Conservation (phyloP, 2,888 invertebrate species). For the Pyralis farinalis region DNA sequence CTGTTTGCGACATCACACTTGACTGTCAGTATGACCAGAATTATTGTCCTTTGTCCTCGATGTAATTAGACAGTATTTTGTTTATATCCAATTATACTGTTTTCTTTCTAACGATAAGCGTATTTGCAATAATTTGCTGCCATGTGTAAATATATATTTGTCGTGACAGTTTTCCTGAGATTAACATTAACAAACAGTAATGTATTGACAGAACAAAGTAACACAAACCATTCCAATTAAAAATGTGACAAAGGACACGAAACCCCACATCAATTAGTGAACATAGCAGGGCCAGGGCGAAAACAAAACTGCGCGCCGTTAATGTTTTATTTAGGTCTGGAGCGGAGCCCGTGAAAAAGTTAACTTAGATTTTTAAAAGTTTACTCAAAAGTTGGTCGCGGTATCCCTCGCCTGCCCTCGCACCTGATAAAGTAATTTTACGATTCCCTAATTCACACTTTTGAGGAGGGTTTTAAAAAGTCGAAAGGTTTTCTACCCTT, state of each 20-base stretch:
- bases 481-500: constrained; percentile 50
- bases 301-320: constrained; percentile 44
- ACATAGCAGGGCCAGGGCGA: constrained; percentile 34
- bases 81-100: too few relatives aligned
- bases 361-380: constrained; percentile 79
- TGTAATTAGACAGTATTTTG: too few relatives aligned
- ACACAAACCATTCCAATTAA: constrained; percentile 39
- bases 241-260: constrained; percentile 42
- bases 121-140: too few relatives aligned
- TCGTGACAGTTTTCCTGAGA: too few relatives aligned
- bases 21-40: too few relatives aligned
- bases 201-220: constrained; percentile 13
- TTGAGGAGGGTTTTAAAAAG: constrained; percentile 73
- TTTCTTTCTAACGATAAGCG: too few relatives aligned
- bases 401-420: constrained; percentile 57
- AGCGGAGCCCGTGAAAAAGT: constrained; percentile 51
- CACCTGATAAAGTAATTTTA: constrained; percentile 75
- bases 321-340: constrained; percentile 66
- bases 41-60: too few relatives aligned
- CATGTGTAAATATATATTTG: too few relatives aligned
- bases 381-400: constrained; percentile 59
- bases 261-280: constrained; percentile 70
- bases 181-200: too few relatives aligned
- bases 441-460: constrained; percentile 75
- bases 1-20: too few relatives aligned